A percentile compares a stretch with the other conserved stretches of the same genome.
Evolutionary conservation across 2,113 vertebrate species (phyloP).

Genomic region (Pluvialis apricaria): DNA sequence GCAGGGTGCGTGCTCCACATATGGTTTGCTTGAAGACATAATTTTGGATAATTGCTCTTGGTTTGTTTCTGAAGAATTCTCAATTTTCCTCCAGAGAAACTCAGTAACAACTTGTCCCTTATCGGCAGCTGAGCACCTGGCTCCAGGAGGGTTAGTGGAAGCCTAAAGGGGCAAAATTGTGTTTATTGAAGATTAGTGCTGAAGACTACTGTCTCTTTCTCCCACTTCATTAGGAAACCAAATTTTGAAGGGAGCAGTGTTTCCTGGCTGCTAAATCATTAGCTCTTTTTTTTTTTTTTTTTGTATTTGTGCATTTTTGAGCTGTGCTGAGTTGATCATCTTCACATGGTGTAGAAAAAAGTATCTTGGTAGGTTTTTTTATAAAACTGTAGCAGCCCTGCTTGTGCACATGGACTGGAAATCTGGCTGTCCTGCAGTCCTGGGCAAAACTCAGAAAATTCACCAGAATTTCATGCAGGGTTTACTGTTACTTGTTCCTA

Average conservation of each 20-base stretch:
- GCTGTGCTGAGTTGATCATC: rapidly evolving
- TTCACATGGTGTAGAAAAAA: background rate
- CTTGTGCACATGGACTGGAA: background rate
- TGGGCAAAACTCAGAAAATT: background rate
- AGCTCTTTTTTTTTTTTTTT: too few relatives aligned
- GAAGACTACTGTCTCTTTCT: background rate
- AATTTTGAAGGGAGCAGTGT: background rate
- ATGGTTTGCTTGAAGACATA: background rate
- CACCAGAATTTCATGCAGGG: background rate
- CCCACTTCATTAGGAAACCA: background rate
- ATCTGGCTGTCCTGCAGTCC: background rate
- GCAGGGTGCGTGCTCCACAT: background rate
- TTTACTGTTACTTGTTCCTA: conserved; percentile 3
- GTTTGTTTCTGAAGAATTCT: background rate
- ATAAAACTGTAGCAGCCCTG: background rate
- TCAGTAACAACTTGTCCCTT: background rate
- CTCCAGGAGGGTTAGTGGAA: background rate
- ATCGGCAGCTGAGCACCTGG: background rate
- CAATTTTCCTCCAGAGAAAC: background rate
- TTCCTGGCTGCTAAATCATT: background rate
- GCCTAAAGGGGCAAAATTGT: background rate
- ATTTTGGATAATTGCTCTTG: background rate
- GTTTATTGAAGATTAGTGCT: background rate
- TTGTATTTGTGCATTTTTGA: background rate
- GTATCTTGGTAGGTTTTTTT: background rate